Evolutionary conservation across 1,140 invertebrate species (phyloP).

Genomic region (Vollenhovia emeryi): DNA sequence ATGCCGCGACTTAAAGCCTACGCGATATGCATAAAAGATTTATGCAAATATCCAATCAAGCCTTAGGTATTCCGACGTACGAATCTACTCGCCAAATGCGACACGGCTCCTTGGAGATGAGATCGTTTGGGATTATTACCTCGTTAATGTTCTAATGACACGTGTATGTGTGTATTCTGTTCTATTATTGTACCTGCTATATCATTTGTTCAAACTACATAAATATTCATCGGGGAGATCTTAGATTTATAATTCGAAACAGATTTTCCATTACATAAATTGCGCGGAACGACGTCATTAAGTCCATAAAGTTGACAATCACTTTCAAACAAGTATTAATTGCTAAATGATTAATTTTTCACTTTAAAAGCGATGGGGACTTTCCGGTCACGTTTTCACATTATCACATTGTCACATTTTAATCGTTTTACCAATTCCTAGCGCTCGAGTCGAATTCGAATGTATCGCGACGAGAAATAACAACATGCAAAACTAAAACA

Average conservation of each 20-base stretch:
- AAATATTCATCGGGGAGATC: neutral
- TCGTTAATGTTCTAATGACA: neutral
- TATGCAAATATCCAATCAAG: slow-evolving; percentile 55
- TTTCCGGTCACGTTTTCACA: neutral
- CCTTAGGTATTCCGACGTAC: neutral
- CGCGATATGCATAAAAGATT: slow-evolving; percentile 66
- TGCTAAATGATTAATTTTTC: neutral
- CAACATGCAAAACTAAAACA: neutral
- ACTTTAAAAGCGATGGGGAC: neutral
- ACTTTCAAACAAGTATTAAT: neutral
- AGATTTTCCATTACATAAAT: no score
- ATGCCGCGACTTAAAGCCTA: slow-evolving; percentile 34
- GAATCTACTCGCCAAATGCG: slow-evolving; percentile 7
- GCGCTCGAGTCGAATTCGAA: neutral
- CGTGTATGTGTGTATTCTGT: neutral
- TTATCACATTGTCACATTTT: neutral
- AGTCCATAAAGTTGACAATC: no score
- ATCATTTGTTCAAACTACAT: neutral
- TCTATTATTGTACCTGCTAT: neutral
- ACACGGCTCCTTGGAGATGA: slow-evolving; percentile 4
- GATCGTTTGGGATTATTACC: slow-evolving; percentile 21
- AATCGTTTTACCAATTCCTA: neutral
- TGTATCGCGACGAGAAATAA: neutral
- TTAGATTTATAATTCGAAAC: neutral
- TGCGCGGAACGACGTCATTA: no score